phyloP scores from a whole-genome alignment of 2,113 vertebrate genomes.

The Halichoerus grypus region DNA sequence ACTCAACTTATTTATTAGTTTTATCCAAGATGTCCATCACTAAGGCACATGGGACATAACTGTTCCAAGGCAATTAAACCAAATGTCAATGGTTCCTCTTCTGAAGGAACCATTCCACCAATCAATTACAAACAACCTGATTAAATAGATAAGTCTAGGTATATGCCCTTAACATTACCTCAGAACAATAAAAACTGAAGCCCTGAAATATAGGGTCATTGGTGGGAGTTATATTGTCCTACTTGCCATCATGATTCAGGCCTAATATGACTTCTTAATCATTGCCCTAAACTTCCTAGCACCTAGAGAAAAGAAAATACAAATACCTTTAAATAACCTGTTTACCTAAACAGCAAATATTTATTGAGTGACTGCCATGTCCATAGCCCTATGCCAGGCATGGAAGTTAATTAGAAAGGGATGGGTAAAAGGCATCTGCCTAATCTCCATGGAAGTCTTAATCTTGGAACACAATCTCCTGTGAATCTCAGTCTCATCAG shows the following conservation, averaged over 20 bases:
- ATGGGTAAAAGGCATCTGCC: not conserved
- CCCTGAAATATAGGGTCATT: not conserved
- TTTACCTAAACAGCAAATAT: not conserved
- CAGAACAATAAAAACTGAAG: not conserved
- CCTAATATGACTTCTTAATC: not conserved
- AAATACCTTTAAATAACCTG: not conserved
- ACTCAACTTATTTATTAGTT: slow-evolving; percentile 63
- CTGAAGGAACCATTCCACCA: slow-evolving; percentile 22
- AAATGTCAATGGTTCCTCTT: slow-evolving; percentile 69
- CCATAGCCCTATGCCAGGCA: not conserved
- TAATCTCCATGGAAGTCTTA: not conserved
- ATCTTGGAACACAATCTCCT: not conserved
- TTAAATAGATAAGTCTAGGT: not conserved
- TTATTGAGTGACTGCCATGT: not conserved
- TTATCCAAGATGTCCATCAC: slow-evolving; percentile 68
- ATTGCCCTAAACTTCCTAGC: not conserved
- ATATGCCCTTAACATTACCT: not conserved
- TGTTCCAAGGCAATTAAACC: slow-evolving; percentile 71
- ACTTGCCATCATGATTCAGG: not conserved
- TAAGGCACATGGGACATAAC: slow-evolving; percentile 13
- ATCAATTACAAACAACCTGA: slow-evolving; percentile 46
- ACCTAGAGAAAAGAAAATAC: not conserved
- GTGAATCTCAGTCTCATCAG: not conserved
- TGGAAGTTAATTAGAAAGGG: not conserved
- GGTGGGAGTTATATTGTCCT: not conserved